These are phyloP conservation scores for Catharus bicknelli DNA, from an alignment of 2,113 vertebrate species.

Conservation along the genomic window DNA sequence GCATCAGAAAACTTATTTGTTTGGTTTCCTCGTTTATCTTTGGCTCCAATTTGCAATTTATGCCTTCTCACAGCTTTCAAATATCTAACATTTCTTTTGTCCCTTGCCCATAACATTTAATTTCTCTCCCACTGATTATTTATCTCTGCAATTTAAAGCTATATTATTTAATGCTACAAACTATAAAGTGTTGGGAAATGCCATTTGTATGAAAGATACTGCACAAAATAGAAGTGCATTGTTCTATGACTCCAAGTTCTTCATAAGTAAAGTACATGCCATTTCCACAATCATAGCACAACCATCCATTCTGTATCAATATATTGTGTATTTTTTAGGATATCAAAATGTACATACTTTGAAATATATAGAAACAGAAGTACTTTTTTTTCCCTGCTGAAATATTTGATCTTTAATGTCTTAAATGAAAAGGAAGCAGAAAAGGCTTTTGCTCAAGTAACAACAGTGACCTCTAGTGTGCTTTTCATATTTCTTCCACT, in stretches of 20 bases:
- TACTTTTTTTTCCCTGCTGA: not conserved
- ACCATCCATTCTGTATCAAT: not conserved
- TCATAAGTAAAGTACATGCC: not conserved
- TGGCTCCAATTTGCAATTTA: constrained; percentile 35
- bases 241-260: not conserved
- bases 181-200: constrained; percentile 45
- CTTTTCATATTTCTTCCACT: constrained; percentile 64
- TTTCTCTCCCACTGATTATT: constrained; percentile 54
- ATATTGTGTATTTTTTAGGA: constrained; percentile 44
- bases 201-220: constrained; percentile 36
- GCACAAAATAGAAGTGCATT: constrained; percentile 4
- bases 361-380: constrained; percentile 48
- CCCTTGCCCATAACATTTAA: constrained; percentile 40
- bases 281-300: not conserved
- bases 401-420: constrained; percentile 50
- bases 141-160: constrained; percentile 54
- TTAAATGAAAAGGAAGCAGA: constrained; percentile 18
- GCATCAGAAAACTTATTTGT: constrained; percentile 11
- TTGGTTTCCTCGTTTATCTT: constrained; percentile 33
- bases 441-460: constrained; percentile 68
- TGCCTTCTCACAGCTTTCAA: constrained; percentile 16
- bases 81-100: constrained; percentile 42
- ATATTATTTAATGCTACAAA: constrained; percentile 61
- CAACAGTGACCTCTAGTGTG: constrained; percentile 86
- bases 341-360: constrained; percentile 43